A percentile compares a stretch with the other conserved stretches of the same genome.
phyloP scores from a whole-genome alignment of 1,140 invertebrate species.

The Mizuhopecten yessoensis region DNA sequence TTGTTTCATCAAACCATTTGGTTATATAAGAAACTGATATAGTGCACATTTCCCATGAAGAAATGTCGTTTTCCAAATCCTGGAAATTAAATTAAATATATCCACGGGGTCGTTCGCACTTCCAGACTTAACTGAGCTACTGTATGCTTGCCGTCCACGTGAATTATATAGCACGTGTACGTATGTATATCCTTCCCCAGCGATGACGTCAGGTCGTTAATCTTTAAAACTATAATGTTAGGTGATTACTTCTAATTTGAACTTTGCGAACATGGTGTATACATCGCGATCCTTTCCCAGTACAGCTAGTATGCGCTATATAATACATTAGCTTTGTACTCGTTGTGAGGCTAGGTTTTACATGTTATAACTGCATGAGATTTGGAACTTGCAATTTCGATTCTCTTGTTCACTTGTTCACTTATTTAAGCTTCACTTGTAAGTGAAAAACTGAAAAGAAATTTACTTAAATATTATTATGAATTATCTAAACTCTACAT shows the following conservation, averaged over 20 bases:
- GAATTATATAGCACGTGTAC: conserved; percentile 1
- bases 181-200: background rate
- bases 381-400: no score
- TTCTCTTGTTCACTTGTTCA: no score
- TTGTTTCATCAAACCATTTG: no score
- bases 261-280: background rate
- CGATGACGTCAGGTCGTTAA: background rate
- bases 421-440: no score
- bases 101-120: background rate
- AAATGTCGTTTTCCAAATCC: background rate
- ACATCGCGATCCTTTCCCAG: background rate
- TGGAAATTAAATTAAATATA: background rate
- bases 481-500: no score
- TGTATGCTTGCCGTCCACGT: background rate
- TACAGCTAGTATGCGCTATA: no score
- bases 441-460: no score
- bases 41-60: background rate
- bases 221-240: background rate
- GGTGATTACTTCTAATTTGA: conserved; percentile 1
- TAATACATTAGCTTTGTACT: no score
- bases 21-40: no score
- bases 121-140: background rate
- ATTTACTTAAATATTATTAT: no score
- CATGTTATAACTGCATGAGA: no score
- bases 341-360: no score